These are phyloP conservation scores for Drosophila bocki DNA, from an alignment of 1,140 invertebrate species.

Conservation along the genomic window DNA sequence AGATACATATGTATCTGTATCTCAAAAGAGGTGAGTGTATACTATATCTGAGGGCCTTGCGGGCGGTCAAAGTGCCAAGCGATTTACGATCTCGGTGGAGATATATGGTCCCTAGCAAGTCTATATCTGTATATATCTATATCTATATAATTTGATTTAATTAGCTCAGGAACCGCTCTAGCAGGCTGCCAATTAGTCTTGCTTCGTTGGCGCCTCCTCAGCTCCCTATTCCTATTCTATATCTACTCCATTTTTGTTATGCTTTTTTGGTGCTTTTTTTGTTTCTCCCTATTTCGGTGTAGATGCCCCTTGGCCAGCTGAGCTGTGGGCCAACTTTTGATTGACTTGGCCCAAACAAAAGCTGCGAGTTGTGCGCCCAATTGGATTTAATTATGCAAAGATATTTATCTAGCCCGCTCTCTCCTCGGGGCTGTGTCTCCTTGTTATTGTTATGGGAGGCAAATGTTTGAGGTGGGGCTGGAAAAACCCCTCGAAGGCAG, in stretches of 20 bases:
- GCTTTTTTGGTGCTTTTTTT: neutral
- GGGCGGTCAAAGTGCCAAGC: slow-evolving; percentile 53
- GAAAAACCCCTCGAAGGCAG: neutral
- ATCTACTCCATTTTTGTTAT: neutral
- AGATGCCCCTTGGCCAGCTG: neutral
- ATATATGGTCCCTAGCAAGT: slow-evolving; percentile 55
- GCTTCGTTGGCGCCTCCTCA: slow-evolving; percentile 19
- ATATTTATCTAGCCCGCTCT: slow-evolving; percentile 34
- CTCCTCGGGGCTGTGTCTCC: neutral
- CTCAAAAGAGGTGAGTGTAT: too few species aligned
- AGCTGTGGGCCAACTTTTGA: slow-evolving; percentile 61
- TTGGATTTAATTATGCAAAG: slow-evolving; percentile 79
- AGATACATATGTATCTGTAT: neutral
- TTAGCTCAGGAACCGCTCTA: slow-evolving; percentile 66
- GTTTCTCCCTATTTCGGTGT: slow-evolving; percentile 10
- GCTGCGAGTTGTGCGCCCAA: slow-evolving; percentile 72
- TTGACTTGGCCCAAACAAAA: slow-evolving; percentile 68
- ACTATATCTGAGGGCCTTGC: neutral
- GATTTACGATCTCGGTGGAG: slow-evolving; percentile 72
- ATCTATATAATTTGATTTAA: slow-evolving; percentile 71
- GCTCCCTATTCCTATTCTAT: slow-evolving; percentile 5
- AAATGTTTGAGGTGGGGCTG: neutral
- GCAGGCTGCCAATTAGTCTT: slow-evolving; percentile 72
- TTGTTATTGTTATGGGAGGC: slow-evolving; percentile 9
- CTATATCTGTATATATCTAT: neutral